Conservation (phyloP, 2,888 invertebrate genomes). For the Heliconius ethilla region DNA sequence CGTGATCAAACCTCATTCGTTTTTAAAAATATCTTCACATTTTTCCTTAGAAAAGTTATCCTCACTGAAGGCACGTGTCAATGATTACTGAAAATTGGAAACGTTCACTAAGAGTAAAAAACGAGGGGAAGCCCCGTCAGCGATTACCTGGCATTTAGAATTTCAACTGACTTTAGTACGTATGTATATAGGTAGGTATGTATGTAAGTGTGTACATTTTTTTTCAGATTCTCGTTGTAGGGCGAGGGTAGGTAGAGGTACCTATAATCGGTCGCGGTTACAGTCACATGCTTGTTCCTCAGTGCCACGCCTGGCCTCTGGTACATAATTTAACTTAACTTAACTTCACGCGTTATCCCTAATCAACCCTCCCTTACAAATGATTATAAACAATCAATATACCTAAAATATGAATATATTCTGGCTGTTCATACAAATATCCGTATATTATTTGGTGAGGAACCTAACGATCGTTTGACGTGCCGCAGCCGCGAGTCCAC, state of each 20-base stretch:
- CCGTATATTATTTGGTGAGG: slow-evolving; percentile 41
- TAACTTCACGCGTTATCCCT: too few relatives aligned
- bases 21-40: slow-evolving; percentile 23
- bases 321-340: too few relatives aligned
- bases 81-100: slow-evolving; percentile 24
- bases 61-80: slow-evolving; percentile 20
- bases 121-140: slow-evolving; percentile 11
- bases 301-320: too few relatives aligned
- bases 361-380: too few relatives aligned
- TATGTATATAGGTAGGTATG: background rate
- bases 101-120: slow-evolving; percentile 19
- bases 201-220: background rate
- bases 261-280: too few relatives aligned
- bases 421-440: background rate
- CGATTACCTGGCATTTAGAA: slow-evolving; percentile 6
- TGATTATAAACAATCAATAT: background rate
- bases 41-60: slow-evolving; percentile 10
- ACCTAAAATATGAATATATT: background rate
- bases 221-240: too few relatives aligned
- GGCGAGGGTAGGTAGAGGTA: too few relatives aligned
- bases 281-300: too few relatives aligned
- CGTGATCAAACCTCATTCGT: slow-evolving; percentile 20
- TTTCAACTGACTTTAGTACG: background rate
- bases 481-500: slow-evolving; percentile 33
- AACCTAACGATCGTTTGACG: slow-evolving; percentile 42